Evolutionary conservation across 2,888 invertebrate genomes (phyloP).

Genomic region (Cryptops parisi): DNA sequence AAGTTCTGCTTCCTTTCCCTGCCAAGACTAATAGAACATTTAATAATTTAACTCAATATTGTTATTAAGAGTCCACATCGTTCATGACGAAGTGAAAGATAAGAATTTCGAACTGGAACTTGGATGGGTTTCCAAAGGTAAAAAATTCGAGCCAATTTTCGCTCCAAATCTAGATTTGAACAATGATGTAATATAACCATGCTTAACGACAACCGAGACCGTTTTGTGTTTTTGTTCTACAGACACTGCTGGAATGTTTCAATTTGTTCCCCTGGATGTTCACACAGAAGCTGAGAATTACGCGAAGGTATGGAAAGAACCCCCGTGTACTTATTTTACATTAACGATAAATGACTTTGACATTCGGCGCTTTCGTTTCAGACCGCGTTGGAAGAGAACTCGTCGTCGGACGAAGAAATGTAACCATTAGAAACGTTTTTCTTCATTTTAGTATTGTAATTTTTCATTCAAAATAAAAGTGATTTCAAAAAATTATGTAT

Average conservation of each 20-base stretch:
- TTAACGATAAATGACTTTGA: too few relatives aligned
- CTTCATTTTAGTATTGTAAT: too few relatives aligned
- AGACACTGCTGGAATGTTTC: conserved; percentile 55
- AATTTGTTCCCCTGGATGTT: conserved; percentile 58
- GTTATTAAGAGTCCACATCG: conserved; percentile 59
- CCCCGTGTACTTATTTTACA: too few relatives aligned
- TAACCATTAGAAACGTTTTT: too few relatives aligned
- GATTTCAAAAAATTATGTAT: too few relatives aligned
- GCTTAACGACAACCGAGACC: too few relatives aligned
- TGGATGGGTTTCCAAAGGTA: conserved; percentile 74
- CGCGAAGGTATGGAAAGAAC: conserved; percentile 44
- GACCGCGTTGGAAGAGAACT: conserved; percentile 69
- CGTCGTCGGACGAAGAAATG: conserved; percentile 44
- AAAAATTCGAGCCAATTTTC: conserved; percentile 4
- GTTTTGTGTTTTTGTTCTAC: conserved; percentile 15
- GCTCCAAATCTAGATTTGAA: background rate
- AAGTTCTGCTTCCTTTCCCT: conserved; percentile 28
- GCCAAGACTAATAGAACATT: background rate
- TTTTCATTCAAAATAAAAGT: too few relatives aligned
- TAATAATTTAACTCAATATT: background rate
- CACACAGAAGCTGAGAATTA: conserved; percentile 71
- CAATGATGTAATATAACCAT: too few relatives aligned
- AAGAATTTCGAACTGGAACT: conserved; percentile 90
- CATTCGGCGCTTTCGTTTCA: conserved; percentile 18
- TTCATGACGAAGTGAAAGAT: conserved; percentile 88